Evolutionary conservation across 1,140 invertebrate genomes (phyloP).

Genomic region (Drosophila burlai): DNA sequence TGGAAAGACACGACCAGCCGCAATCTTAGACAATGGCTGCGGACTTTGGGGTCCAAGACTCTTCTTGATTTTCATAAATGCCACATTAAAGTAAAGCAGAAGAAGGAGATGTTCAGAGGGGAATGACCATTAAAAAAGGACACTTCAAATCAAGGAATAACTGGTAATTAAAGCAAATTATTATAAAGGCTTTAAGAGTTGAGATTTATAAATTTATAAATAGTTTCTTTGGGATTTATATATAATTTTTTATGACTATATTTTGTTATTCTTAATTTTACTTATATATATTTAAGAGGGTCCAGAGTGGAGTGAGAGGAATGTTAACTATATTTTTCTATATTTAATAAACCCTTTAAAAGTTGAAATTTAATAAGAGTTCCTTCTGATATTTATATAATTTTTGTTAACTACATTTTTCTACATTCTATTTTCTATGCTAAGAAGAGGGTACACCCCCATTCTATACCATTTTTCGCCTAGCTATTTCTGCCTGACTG

Average conservation of each 20-base stretch:
- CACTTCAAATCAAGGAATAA: background rate
- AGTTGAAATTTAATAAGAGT: background rate
- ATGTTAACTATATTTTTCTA: too few species aligned
- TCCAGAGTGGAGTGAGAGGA: too few species aligned
- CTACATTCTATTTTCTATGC: too few species aligned
- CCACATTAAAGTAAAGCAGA: conserved; percentile 44
- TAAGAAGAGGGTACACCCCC: background rate
- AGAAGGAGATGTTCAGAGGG: background rate
- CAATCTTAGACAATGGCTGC: conserved; percentile 26
- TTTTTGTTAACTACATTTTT: background rate
- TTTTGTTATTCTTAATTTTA: too few species aligned
- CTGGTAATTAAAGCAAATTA: background rate
- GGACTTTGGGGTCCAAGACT: conserved; percentile 17
- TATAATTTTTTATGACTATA: background rate
- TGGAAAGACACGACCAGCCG: conserved; percentile 22
- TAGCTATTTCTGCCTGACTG: conserved; percentile 26
- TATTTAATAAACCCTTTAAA: too few species aligned
- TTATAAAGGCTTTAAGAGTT: too few species aligned
- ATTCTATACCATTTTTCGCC: conserved; percentile 3
- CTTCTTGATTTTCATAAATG: conserved; percentile 59
- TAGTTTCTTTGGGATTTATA: too few species aligned
- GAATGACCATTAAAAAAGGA: background rate
- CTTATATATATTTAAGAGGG: too few species aligned
- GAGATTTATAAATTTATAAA: background rate
- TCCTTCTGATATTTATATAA: background rate